These are phyloP conservation scores for Polydrusus tereticollis DNA, from an alignment of 2,888 invertebrate species.

Conservation along the genomic window DNA sequence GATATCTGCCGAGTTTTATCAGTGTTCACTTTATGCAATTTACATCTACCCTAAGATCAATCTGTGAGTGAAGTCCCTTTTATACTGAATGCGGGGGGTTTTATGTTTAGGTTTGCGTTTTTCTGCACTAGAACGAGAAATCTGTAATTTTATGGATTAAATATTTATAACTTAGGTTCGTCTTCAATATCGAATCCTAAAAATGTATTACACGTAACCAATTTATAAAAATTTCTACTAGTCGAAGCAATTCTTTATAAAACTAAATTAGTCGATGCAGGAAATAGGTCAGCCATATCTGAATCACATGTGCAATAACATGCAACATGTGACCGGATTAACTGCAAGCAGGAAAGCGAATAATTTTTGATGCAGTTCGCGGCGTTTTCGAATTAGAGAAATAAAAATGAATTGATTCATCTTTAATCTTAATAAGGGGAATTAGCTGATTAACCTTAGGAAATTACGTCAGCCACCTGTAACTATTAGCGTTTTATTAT, in stretches of 20 bases:
- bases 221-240: constrained; percentile 9
- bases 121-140: too few relatives aligned
- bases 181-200: background rate
- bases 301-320: constrained; percentile 22
- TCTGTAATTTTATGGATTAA: too few relatives aligned
- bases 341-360: constrained; percentile 21
- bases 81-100: too few relatives aligned
- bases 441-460: too few relatives aligned
- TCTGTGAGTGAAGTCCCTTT: too few relatives aligned
- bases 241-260: constrained; percentile 14
- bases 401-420: background rate
- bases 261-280: constrained; percentile 23
- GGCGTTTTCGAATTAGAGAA: constrained; percentile 14
- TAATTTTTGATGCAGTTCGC: constrained; percentile 13
- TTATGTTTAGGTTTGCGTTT: too few relatives aligned
- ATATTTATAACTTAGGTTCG: background rate
- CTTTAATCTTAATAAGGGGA: background rate
- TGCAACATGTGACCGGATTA: constrained; percentile 31
- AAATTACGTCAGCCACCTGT: too few relatives aligned
- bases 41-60: too few relatives aligned
- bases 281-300: constrained; percentile 24
- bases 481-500: too few relatives aligned
- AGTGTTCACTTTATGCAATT: too few relatives aligned
- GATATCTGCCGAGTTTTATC: too few relatives aligned
- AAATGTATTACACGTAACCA: constrained; percentile 7